These are phyloP conservation scores for Hydrochoerus hydrochaeris DNA, from an alignment of 2,113 vertebrate species.

Conservation along the genomic window DNA sequence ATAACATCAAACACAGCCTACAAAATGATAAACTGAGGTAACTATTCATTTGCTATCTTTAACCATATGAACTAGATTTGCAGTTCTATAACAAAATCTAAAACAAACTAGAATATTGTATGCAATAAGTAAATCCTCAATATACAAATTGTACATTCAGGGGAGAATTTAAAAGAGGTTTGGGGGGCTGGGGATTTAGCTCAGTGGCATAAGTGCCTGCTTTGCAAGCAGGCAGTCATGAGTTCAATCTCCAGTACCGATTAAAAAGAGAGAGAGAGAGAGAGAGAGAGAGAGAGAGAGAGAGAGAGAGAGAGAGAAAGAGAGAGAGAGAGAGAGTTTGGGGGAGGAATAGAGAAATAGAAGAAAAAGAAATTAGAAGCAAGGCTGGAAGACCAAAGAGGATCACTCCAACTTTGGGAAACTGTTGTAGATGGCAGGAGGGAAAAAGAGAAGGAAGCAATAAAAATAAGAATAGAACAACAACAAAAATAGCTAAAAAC, in stretches of 20 bases:
- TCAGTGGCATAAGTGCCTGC: no score
- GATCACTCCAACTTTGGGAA: not conserved
- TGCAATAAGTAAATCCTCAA: not conserved
- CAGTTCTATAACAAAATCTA: not conserved
- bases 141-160: not conserved
- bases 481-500: not conserved
- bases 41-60: not conserved
- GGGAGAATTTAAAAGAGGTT: not conserved
- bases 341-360: not conserved
- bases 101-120: not conserved
- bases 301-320: no score
- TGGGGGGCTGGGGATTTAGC: no score
- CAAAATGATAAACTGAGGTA: not conserved
- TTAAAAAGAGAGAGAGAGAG: no score
- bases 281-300: no score
- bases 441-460: not conserved
- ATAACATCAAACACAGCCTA: not conserved
- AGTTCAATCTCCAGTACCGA: no score
- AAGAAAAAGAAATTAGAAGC: not conserved
- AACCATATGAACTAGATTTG: not conserved
- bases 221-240: no score
- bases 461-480: not conserved
- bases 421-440: not conserved
- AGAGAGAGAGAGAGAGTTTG: no score
- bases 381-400: not conserved